These are phyloP conservation scores for Bothrops jararaca DNA, from an alignment of 2,113 vertebrate species.

Conservation along the genomic window DNA sequence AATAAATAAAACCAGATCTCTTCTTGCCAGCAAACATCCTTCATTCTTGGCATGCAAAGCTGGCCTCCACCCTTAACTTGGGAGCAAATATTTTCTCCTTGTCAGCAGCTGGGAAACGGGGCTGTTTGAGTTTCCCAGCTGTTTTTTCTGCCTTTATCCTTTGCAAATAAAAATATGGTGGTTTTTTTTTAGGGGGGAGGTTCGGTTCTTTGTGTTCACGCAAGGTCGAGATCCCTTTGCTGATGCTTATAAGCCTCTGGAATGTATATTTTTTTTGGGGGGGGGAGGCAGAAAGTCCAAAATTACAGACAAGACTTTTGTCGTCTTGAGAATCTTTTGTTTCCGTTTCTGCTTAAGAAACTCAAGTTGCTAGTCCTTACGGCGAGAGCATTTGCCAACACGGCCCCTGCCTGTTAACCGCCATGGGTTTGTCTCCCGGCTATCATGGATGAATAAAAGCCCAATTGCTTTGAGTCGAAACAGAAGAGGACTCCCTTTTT, in stretches of 20 bases:
- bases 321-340: neutral
- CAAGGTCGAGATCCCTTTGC: neutral
- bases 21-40: neutral
- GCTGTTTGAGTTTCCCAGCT: conserved; percentile 18
- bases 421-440: neutral
- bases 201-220: too few species aligned
- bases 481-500: neutral
- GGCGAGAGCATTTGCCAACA: neutral
- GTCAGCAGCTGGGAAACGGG: neutral
- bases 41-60: neutral
- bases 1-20: too few species aligned
- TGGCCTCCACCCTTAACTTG: neutral
- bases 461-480: neutral
- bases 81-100: neutral
- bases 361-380: neutral
- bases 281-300: neutral
- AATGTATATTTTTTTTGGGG: neutral
- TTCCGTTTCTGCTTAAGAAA: neutral
- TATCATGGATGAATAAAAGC: neutral
- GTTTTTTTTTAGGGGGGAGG: neutral
- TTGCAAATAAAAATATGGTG: neutral
- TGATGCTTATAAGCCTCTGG: neutral
- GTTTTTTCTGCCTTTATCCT: neutral
- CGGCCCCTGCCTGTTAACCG: neutral
- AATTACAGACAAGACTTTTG: neutral